A percentile compares a stretch with the other conserved stretches of the same genome.
phyloP scores from a whole-genome alignment of 2,797 vertebrate genomes.

The Mormyrops attenuatus region DNA sequence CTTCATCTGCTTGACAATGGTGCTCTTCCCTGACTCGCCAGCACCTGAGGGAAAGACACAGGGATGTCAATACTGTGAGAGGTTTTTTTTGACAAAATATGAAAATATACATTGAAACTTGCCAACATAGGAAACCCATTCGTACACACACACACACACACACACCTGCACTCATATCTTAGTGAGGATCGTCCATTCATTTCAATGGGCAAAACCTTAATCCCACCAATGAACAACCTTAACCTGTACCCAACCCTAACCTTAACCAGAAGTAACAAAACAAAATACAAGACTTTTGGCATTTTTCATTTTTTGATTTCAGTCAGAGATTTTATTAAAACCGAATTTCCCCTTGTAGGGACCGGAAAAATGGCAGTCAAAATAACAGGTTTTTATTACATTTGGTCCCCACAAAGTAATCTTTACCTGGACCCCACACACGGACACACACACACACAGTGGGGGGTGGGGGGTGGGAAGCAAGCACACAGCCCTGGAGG shows the following conservation, averaged over 20 bases:
- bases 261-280: neutral
- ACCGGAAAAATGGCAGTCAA: neutral
- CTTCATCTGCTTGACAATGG: constrained; percentile 99
- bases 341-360: neutral
- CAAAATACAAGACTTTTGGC: neutral
- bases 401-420: neutral
- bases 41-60: constrained; percentile 69
- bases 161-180: neutral
- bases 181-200: neutral
- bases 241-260: neutral
- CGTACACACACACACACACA: neutral
- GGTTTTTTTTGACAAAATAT: neutral
- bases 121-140: neutral
- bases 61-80: neutral
- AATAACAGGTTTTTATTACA: neutral
- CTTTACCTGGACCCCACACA: neutral
- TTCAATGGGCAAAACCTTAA: neutral
- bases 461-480: neutral
- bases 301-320: neutral
- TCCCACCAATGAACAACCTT: neutral
- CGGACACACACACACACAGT: neutral
- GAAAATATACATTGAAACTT: neutral
- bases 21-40: constrained; percentile 95
- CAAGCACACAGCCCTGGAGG: neutral
- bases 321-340: neutral